These are phyloP conservation scores for Cotesia vestalis DNA, from an alignment of 1,140 invertebrate genomes.

Conservation along the genomic window DNA sequence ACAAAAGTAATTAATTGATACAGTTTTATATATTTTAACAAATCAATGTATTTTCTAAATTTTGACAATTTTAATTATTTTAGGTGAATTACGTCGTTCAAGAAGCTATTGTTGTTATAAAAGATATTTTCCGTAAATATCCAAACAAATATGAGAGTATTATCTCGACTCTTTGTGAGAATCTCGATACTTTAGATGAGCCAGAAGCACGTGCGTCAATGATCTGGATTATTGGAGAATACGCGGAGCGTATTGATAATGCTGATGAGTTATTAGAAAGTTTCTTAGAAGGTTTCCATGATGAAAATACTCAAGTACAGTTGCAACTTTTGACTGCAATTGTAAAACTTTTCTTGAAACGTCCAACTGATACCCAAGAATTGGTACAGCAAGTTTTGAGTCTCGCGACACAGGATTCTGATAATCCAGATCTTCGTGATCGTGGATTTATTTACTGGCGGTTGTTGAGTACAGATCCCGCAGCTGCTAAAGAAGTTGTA, in stretches of 20 bases:
- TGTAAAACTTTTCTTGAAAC: slow-evolving; percentile 97
- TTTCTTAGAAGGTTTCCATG: slow-evolving; percentile 99
- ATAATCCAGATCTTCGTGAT: slow-evolving; percentile 98
- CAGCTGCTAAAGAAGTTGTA: slow-evolving; percentile 98
- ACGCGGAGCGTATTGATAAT: slow-evolving; percentile 99
- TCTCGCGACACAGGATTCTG: slow-evolving; percentile 96
- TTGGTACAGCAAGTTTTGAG: slow-evolving; percentile 94
- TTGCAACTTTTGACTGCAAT: slow-evolving; percentile 96
- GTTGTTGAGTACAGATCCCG: slow-evolving; percentile 97
- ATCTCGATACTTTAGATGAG: slow-evolving; percentile 98
- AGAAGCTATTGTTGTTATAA: slow-evolving; percentile 99
- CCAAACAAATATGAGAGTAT: slow-evolving; percentile 99
- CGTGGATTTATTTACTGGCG: slow-evolving; percentile 99
- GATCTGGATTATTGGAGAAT: slow-evolving; percentile 99
- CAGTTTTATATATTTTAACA: slow-evolving; percentile 4
- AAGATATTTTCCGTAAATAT: slow-evolving; percentile 99
- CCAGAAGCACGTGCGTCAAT: slow-evolving; percentile 99
- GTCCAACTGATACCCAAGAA: slow-evolving; percentile 98
- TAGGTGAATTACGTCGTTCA: slow-evolving; percentile 98
- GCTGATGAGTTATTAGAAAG: slow-evolving; percentile 98
- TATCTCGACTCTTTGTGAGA: slow-evolving; percentile 98
- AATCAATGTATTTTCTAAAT: too few relatives aligned
- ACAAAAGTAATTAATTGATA: slow-evolving; percentile 79
- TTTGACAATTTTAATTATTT: slow-evolving; percentile 5
- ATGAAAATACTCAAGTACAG: slow-evolving; percentile 99